These are phyloP conservation scores for Neodiprion lecontei DNA, from an alignment of 1,140 invertebrate species.

Conservation along the genomic window DNA sequence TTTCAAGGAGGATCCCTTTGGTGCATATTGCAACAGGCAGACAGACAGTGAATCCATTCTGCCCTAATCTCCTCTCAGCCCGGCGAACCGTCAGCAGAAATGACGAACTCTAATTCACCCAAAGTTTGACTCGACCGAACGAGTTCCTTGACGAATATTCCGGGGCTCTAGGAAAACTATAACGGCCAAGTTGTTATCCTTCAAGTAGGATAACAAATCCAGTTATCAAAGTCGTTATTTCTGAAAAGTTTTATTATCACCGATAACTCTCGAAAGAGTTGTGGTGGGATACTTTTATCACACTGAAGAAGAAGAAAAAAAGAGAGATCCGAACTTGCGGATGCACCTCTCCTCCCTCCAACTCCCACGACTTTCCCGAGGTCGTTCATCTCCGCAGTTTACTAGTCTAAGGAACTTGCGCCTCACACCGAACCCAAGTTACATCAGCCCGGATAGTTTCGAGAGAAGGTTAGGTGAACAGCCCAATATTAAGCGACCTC, in stretches of 20 bases:
- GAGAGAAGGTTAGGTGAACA: constrained; percentile 2
- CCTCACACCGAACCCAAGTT: not conserved
- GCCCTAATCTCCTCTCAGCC: not conserved
- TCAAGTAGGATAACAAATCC: not conserved
- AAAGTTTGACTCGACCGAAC: too few species aligned
- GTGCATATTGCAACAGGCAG: constrained; percentile 5
- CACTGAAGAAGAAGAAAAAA: not conserved
- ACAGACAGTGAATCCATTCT: not conserved
- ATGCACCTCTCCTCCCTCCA: too few species aligned
- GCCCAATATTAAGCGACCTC: not conserved
- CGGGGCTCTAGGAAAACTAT: not conserved
- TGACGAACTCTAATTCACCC: not conserved
- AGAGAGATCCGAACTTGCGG: too few species aligned
- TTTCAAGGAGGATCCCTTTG: not conserved
- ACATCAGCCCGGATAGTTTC: not conserved
- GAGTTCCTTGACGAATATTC: too few species aligned
- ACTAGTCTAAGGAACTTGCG: not conserved
- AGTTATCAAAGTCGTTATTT: constrained; percentile 4
- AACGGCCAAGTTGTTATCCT: not conserved
- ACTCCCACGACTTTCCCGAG: not conserved
- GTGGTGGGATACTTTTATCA: constrained; percentile 1
- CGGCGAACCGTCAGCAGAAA: not conserved
- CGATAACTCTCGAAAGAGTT: constrained; percentile 5
- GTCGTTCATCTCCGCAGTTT: constrained; percentile 4
- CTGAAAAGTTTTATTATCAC: not conserved